A percentile compares a stretch with the other conserved stretches of the same genome.
Evolutionary conservation across 2,797 vertebrate genomes (phyloP).

Genomic region (Benthosema pterotum): DNA sequence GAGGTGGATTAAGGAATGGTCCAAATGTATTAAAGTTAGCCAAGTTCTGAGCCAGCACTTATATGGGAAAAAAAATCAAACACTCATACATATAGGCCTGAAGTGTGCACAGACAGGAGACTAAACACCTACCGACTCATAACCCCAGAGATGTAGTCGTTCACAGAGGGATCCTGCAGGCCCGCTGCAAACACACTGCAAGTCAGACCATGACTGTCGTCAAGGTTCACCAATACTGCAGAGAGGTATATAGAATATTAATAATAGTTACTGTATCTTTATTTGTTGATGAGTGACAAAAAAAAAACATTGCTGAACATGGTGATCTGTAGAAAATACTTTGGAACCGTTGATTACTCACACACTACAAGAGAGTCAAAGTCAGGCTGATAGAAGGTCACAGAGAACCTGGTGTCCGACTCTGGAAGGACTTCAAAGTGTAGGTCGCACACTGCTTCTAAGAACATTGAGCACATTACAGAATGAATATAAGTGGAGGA

Average conservation of each 20-base stretch:
- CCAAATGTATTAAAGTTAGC: too few relatives aligned
- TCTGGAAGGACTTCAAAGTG: constrained; percentile 85
- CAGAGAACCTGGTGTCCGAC: constrained; percentile 78
- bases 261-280: too few relatives aligned
- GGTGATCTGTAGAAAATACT: too few relatives aligned
- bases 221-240: constrained; percentile 79
- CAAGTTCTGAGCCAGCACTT: too few relatives aligned
- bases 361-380: constrained; percentile 79
- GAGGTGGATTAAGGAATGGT: too few relatives aligned
- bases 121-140: constrained; percentile 67
- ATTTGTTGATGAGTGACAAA: too few relatives aligned
- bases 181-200: constrained; percentile 75
- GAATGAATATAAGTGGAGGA: neutral
- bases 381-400: constrained; percentile 79
- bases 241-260: too few relatives aligned
- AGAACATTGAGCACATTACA: neutral
- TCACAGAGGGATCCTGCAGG: constrained; percentile 58
- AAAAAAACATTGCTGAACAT: too few relatives aligned
- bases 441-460: constrained; percentile 68
- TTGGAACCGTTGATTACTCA: too few relatives aligned
- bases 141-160: constrained; percentile 73
- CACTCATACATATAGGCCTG: too few relatives aligned
- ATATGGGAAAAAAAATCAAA: too few relatives aligned
- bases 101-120: too few relatives aligned
- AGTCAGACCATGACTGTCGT: constrained; percentile 64